Conservation (phyloP, 2,113 vertebrate genomes). For the Gopherus evgoodei region DNA sequence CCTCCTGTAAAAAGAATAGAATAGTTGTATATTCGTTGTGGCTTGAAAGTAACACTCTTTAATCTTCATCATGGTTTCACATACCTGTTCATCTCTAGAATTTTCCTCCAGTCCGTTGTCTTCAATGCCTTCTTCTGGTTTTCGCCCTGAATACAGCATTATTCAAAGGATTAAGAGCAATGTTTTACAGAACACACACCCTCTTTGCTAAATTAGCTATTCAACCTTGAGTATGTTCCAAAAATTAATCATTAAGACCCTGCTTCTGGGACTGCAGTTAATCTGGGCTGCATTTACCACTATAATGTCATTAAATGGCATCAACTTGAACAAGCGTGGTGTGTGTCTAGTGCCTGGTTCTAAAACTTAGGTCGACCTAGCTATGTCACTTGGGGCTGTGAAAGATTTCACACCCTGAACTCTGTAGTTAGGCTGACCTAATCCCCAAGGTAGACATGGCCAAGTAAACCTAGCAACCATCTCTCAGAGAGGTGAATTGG, state of each 20-base stretch:
- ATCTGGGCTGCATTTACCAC: rapidly evolving
- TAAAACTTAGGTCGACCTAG: not conserved
- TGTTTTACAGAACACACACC: rapidly evolving
- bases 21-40: not conserved
- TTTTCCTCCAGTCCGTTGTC: slow-evolving; percentile 91
- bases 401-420: no score
- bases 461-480: not conserved
- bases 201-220: not conserved
- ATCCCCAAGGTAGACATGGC: not conserved
- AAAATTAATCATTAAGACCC: not conserved
- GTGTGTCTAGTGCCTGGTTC: not conserved
- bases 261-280: not conserved
- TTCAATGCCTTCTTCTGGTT: slow-evolving; percentile 87
- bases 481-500: not conserved
- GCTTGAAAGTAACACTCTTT: not conserved
- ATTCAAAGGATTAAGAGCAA: not conserved
- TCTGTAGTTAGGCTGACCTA: no score
- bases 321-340: rapidly evolving
- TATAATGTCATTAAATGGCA: rapidly evolving
- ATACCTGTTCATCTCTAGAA: slow-evolving; percentile 89
- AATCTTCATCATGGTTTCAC: not conserved
- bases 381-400: not conserved
- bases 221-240: not conserved
- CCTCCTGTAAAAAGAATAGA: slow-evolving; percentile 77
- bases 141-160: slow-evolving; percentile 79